Evolutionary conservation across 2,797 vertebrate species (phyloP).

Genomic region (Adelosebastes latens): DNA sequence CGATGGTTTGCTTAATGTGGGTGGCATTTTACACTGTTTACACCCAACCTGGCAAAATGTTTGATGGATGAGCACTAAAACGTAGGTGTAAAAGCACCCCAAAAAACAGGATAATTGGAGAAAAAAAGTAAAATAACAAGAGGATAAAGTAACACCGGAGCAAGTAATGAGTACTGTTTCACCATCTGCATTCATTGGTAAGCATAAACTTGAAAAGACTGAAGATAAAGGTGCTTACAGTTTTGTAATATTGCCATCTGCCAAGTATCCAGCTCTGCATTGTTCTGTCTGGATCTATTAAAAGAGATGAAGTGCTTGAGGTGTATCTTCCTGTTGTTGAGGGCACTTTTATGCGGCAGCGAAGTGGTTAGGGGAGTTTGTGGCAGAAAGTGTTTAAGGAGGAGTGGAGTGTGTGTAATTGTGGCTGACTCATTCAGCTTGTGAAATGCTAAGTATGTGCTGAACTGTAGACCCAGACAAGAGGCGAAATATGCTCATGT

Average conservation of each 20-base stretch:
- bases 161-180: background rate
- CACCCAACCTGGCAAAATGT: background rate
- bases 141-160: background rate
- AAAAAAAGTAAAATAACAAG: background rate
- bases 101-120: background rate
- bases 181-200: conserved; percentile 1
- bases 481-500: conserved; percentile 4
- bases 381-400: conserved; percentile 23
- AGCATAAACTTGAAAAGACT: background rate
- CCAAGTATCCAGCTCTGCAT: conserved; percentile 6
- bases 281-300: conserved; percentile 24
- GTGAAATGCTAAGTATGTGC: conserved; percentile 35
- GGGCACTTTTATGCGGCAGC: conserved; percentile 8
- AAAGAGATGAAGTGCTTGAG: conserved; percentile 25
- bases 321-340: conserved; percentile 19
- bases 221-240: background rate
- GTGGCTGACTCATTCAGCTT: conserved; percentile 54
- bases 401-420: conserved; percentile 36
- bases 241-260: conserved; percentile 15
- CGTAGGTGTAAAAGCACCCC: background rate
- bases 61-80: background rate
- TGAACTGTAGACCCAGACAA: conserved; percentile 22
- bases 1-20: background rate
- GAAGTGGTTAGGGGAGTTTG: conserved; percentile 20
- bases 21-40: conserved; percentile 8